Evolutionary conservation across 2,888 invertebrate species (phyloP), one percentile per base, ranked within the genome.

Genomic region (Azorinus chamasolen): DNA sequence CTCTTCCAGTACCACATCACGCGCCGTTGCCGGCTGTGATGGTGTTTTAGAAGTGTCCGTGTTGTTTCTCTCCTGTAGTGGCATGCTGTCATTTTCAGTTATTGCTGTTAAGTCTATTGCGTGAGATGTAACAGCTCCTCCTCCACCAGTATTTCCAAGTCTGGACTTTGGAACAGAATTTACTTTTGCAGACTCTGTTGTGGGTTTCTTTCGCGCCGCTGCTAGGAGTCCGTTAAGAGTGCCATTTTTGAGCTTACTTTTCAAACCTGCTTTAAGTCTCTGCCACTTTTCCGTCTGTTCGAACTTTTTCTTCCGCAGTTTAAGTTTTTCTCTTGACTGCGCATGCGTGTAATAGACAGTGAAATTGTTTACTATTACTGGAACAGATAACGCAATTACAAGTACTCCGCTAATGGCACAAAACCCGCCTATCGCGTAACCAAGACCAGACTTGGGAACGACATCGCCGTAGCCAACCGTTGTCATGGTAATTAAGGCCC

Each of bases 401-500:
- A 87, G 65, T 1, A 87, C 86, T 20, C 88, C 87, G 68, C 84
- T 80, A 22, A 85, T 83, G 14, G 86, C 88, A 79, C 88, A 88
- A 25, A 86, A 68, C 2, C 85, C 76, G 5, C 88, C 88, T 12
- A 84, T 83, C 12, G 78, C 54, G 68, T 84, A 86, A 5, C 88
- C 88, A 8, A 83, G 79, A 1, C 76, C 83, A n/a, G 86, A 79
- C 24, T 63, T 83, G 8, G 87, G 88, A 2, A 70, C 73, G 41
- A 87, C 73, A 41, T 88, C 88, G 48, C 88, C 88, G 58, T 87
- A 87, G 8, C 88, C 88, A 18, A 98, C 98, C 95, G 98, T 98
- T 93, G 97, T 97, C 97, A 97, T 97, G 93, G 97, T 97, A 93
- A 97, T 97, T 91, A 97, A 71, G 1, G 90, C 90, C 97, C 97